Evolutionary conservation across 2,888 invertebrate species (phyloP).

Genomic region (Campaea margaritaria): DNA sequence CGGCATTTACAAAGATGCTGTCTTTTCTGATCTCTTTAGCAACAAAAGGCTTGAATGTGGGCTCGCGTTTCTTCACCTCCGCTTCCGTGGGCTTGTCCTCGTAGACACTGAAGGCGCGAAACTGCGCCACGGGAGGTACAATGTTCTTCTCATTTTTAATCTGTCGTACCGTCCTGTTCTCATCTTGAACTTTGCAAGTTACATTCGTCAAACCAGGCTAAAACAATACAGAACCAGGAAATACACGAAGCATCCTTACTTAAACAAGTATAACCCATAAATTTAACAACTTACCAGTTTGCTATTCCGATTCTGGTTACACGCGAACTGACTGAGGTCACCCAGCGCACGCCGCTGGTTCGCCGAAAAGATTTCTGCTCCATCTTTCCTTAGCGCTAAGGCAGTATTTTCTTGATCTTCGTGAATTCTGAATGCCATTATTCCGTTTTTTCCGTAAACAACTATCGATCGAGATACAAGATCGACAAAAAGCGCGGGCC

Average conservation of each 20-base stretch:
- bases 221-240: conserved; percentile 39
- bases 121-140: conserved; percentile 88
- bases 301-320: conserved; percentile 79
- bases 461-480: conserved; percentile 58
- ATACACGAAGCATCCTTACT: conserved; percentile 18
- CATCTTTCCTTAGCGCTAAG: conserved; percentile 82
- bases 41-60: conserved; percentile 75
- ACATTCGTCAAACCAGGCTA: conserved; percentile 78
- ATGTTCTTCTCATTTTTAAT: conserved; percentile 82
- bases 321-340: conserved; percentile 85
- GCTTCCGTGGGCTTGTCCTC: conserved; percentile 86
- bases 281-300: conserved; percentile 79
- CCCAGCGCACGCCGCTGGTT: conserved; percentile 88
- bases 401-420: conserved; percentile 91
- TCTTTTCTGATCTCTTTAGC: conserved; percentile 72
- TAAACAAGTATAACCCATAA: conserved; percentile 30
- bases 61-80: conserved; percentile 75
- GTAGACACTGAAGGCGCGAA: conserved; percentile 91
- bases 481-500: conserved; percentile 53
- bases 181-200: conserved; percentile 79
- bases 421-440: conserved; percentile 91
- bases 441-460: conserved; percentile 72
- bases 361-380: conserved; percentile 75
- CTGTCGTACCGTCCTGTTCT: conserved; percentile 75
- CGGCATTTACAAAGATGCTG: conserved; percentile 66